Base-by-base conservation (phyloP, 2,113 vertebrate species). In the Podarcis raffonei region DNA sequence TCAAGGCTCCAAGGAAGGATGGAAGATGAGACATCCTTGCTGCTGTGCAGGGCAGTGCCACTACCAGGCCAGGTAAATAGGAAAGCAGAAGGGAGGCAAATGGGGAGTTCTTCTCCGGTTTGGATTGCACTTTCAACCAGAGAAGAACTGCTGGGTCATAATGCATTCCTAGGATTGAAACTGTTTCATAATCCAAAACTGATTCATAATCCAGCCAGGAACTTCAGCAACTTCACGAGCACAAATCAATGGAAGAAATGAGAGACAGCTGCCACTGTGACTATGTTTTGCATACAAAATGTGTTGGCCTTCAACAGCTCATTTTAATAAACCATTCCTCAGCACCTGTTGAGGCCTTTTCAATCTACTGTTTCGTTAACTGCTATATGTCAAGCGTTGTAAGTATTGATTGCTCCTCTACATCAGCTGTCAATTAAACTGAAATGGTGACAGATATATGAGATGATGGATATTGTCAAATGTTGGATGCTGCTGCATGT, bases 381-480 rank as follows among this genome's bases (percentile, higher is more conserved):
- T 53, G 27, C 78, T 81, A 42, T 37, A 48, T 72, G n/a, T 62
- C 9, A 72, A 16, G 32, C 20, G 65, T 23, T n/a, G 48, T 30
- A 81, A 39, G 42, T 65, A 18, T 23, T 65, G 69, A 87, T 69
- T 48, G 12, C 35, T 65, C 53, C 53, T 81, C 32, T 20, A 53
- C n/a, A 53, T 35, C 75, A n/a, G 77, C 62, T 86, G 76, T 15
- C 80, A 75, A 65, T 75, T 83, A n/a, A 18, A 75, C 4, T 42
- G 32, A 75, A 82, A 48, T 75, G 12, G 57, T 48, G 27, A 75
- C 66, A 88, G 87, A 20, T 83, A 65, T 4, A 53, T 76, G 27
- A 48, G n/a, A 65, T 83, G 66, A 81, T 30, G 6, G 48, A 81
- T 59, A 68, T 35, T 87, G 66, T 87, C 32, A 87, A 87, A 81